phyloP scores from a whole-genome alignment of 2,113 vertebrate species.

The Mungos mungo region DNA sequence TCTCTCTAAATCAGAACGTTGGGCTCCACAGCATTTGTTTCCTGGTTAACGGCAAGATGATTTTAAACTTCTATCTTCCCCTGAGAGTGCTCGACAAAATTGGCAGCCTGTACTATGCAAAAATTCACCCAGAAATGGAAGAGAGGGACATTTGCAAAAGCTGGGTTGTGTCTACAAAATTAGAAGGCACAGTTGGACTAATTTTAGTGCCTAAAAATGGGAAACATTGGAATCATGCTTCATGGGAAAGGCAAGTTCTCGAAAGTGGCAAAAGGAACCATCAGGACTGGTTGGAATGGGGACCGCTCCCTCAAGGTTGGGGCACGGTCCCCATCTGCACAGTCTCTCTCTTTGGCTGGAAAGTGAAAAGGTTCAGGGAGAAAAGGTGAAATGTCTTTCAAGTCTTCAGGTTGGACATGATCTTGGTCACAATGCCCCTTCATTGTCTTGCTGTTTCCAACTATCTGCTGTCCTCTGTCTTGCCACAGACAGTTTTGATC shows the following conservation, averaged over 20 bases:
- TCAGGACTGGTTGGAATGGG: neutral
- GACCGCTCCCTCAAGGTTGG: neutral
- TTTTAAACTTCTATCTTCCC: constrained; percentile 68
- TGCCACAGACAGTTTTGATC: constrained; percentile 3
- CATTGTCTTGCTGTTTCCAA: neutral
- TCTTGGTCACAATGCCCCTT: neutral
- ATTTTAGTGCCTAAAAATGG: constrained; percentile 70
- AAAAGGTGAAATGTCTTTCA: neutral
- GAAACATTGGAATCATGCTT: constrained; percentile 72
- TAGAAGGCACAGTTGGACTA: constrained; percentile 71
- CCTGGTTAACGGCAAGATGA: constrained; percentile 47
- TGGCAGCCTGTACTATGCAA: constrained; percentile 77
- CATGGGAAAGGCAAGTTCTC: constrained; percentile 31
- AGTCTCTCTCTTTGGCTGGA: neutral
- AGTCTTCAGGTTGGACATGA: neutral
- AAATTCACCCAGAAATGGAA: constrained; percentile 74
- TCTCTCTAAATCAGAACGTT: constrained; percentile 14
- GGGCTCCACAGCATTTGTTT: constrained; percentile 46
- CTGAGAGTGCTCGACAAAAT: constrained; percentile 64
- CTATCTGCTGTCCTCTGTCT: constrained; percentile 65
- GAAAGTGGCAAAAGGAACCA: neutral
- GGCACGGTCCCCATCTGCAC: neutral
- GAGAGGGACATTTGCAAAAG: constrained; percentile 56
- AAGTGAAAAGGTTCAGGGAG: neutral
- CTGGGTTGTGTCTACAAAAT: constrained; percentile 76